Evolutionary conservation across 2,888 invertebrate genomes (phyloP), one percentile per base, ranked within the genome.

Genomic region (Agelastica alni): DNA sequence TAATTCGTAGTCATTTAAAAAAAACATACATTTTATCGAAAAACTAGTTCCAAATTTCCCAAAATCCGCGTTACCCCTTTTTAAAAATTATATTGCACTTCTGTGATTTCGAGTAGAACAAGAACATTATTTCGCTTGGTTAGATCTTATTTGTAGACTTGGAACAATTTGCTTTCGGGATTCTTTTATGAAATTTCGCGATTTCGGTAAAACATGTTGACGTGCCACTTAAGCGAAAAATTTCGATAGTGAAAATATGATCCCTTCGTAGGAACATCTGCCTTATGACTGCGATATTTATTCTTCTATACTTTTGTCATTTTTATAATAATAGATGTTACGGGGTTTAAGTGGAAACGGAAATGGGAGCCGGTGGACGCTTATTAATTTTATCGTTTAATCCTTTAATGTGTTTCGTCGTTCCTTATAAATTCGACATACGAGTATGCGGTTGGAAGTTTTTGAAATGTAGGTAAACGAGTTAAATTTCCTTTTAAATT

Each of bases 121-220:
- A 63, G 58, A 57, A 62, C 64, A 64, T 62, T 59, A 60, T 59
- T 56, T 64, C 64, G 68, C 59, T 61, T 69, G 69, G 66, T 70
- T 70, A 64, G 59, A 56, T 59, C 51, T 54, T 63, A 56, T 64
- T 70, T 67, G 65, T 66, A 62, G 53, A 56, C 34, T 58, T 58
- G 55, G 60, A 58, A 53, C 59, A 60, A 60, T 65, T 66, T 64
- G 64, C 66, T 66, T 68, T 67, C 65, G 63, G 62, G 47, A 49
- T 55, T 60, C 62, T 66, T 68, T 62, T 62, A 62, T 56, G 36
- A 28, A 31, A 36, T 53, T 48, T 44, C 48, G 46, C 41, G 26
- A 45, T 34, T 43, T 42, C 39, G 31, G 34, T 31, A 31, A 59
- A 49, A 49, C 53, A 60, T 60, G 17, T 58, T 57, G 62, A 62